phyloP scores from a whole-genome alignment of 1,140 invertebrate genomes.

The Thaumetopoea pityocampa region DNA sequence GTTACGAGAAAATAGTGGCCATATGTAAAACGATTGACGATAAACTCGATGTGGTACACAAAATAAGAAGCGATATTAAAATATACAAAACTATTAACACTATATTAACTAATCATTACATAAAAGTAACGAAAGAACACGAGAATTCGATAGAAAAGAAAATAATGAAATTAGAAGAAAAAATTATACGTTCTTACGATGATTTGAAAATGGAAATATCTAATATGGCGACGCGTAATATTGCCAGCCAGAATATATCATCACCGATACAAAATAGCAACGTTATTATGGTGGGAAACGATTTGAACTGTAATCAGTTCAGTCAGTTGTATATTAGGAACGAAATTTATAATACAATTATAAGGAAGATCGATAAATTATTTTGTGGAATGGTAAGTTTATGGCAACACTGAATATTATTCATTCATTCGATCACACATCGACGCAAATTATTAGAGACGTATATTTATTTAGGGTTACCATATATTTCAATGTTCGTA shows the following conservation, averaged over 20 bases:
- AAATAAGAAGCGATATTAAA: constrained; percentile 65
- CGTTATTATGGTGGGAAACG: constrained; percentile 51
- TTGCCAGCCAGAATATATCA: constrained; percentile 40
- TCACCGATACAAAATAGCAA: constrained; percentile 55
- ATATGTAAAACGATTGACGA: constrained; percentile 56
- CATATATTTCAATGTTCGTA: no score
- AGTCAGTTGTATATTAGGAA: constrained; percentile 48
- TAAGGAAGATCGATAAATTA: constrained; percentile 62
- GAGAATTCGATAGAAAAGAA: constrained; percentile 52
- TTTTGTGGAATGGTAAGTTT: constrained; percentile 63
- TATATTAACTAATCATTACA: constrained; percentile 62
- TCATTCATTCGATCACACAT: no score
- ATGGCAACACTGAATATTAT: no score
- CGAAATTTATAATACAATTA: constrained; percentile 62
- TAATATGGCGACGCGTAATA: constrained; percentile 42
- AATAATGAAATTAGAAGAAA: constrained; percentile 52
- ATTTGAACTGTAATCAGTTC: constrained; percentile 47
- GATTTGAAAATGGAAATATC: constrained; percentile 44
- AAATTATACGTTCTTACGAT: constrained; percentile 54
- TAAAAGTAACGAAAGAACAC: constrained; percentile 58
- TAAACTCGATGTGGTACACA: constrained; percentile 61
- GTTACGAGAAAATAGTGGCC: constrained; percentile 46
- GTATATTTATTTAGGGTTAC: no score
- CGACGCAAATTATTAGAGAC: no score
- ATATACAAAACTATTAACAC: constrained; percentile 66